Base-by-base conservation (phyloP, 2,797 vertebrate genomes). In the Gymnocypris eckloni region DNA sequence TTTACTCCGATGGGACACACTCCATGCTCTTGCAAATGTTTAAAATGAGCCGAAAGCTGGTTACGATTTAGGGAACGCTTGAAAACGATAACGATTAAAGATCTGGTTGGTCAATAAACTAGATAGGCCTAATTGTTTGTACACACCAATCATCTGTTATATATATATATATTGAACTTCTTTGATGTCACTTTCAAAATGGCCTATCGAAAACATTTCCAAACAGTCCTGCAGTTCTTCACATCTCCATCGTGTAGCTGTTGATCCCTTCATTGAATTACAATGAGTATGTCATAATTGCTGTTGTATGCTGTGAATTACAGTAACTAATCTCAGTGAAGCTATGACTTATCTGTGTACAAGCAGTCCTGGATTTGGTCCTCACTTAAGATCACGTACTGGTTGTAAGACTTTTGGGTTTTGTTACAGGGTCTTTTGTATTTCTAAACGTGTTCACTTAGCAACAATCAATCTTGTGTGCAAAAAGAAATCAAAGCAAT, bases 401-500 rank as follows among this genome's bases (percentile, higher is more conserved):
- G 52, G 86, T 92, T 89, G 90, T 91, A 89, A 88, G 91, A 92
- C 66, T 37, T 86, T 22, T 33, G 70, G 86, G 92, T 93, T 95
- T 89, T 86, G 92, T 95, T 92, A 95, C 93, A 94, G 93, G 93
- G 91, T 92, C 94, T 93, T 91, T 94, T 94, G 84, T 93, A 92
- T 93, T 92, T 81, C 88, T 89, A 73, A 93, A 91, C 82, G 82
- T 89, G 91, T 91, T 92, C 92, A 91, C 86, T 83, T 85, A 88
- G 90, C 92, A 93, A 92, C 93, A 86, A 91, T 92, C 89, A 91
- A 91, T 91, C 79, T 87, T 86, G 91, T 93, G 94, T 93, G 94
- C 94, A 95, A 95, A 94, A 95, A 91, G 91, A 93, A 92, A 94
- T 93, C 90, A 92, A 95, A 96, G 95, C 95, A 96, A 96, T 96